These are phyloP conservation scores for Pyrgilauda ruficollis DNA, from an alignment of 2,113 vertebrate species.

Conservation along the genomic window DNA sequence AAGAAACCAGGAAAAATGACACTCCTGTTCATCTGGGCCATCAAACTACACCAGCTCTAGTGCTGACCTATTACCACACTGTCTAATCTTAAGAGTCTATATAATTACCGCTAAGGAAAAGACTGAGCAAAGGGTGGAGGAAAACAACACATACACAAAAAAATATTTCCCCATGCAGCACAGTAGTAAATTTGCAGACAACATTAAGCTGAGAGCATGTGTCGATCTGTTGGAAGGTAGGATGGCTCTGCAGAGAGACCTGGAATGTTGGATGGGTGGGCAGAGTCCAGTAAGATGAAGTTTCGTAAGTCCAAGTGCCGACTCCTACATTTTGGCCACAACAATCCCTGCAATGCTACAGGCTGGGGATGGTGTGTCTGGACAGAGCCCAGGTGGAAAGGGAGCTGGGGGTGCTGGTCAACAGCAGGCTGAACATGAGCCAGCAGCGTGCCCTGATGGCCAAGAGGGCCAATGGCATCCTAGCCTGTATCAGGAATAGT, in stretches of 20 bases:
- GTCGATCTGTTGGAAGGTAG: rapidly evolving
- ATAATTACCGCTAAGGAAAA: background rate
- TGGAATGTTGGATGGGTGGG: background rate
- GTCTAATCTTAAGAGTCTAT: background rate
- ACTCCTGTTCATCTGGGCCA: background rate
- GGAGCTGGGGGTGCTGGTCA: background rate
- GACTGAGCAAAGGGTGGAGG: background rate
- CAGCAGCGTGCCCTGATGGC: background rate
- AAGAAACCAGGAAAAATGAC: background rate
- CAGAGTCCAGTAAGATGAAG: background rate
- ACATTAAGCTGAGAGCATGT: background rate
- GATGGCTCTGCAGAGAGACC: background rate
- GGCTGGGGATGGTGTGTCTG: background rate
- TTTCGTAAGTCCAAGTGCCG: rapidly evolving
- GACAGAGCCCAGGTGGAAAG: background rate
- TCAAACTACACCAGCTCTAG: background rate
- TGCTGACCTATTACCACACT: background rate
- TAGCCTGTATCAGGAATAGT: background rate
- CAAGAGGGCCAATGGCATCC: background rate
- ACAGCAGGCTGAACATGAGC: background rate
- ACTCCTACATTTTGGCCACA: background rate
- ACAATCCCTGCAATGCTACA: rapidly evolving
- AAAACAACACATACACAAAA: background rate
- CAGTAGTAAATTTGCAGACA: background rate
- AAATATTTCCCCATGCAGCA: background rate